Evolutionary conservation across 2,888 invertebrate species (phyloP), one percentile per base, ranked within the genome.

Genomic region (Thelaira solivaga): DNA sequence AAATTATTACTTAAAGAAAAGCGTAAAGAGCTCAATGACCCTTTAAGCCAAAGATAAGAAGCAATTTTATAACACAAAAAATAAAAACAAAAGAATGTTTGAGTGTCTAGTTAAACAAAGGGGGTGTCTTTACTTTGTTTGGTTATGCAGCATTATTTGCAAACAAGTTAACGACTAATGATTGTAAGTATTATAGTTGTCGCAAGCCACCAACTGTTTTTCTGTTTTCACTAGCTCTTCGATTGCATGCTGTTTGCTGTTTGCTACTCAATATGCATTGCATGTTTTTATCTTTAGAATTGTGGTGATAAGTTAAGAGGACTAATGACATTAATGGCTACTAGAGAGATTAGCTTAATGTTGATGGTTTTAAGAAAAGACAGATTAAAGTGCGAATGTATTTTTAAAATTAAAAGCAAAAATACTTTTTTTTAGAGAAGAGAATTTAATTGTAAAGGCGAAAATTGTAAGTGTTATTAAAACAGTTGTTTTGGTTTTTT

Each of bases 251-350:
- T 36, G 24, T 6, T 36, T 22, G 13, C 22, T n/a, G n/a, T 65
- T 10, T 39, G 8, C 8, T 49, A 18, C n/a, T 47, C 8, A 29
- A 39, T 59, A 64, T 55, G 29, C 68, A 55, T 31, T 49, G 24
- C 43, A 61, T 61, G 41, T 55, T 55, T n/a, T 65, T 67, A 77
- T 77, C 62, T 29, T 10, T 47, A 24, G 8, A 55, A 65, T 61
- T 71, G 45, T 49, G 59, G 61, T 61, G 76, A 49, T 72, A 67
- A 62, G 61, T 67, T 77, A 57, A 76, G 59, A 72, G 76, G 59
- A 72, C 71, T 76, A 76, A 77, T 67, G 67, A 41, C 76, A 67
- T 62, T 77, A 77, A 72, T 77, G 67, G 67, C 67, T 61, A 57
- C 76, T 77, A 61, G 41, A 68, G 67, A 72, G 76, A 77, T 77